Percentiles rank a stretch among this genome's conserved stretches.
phyloP scores from a whole-genome alignment of 2,797 vertebrate genomes.

The Lates japonicus region DNA sequence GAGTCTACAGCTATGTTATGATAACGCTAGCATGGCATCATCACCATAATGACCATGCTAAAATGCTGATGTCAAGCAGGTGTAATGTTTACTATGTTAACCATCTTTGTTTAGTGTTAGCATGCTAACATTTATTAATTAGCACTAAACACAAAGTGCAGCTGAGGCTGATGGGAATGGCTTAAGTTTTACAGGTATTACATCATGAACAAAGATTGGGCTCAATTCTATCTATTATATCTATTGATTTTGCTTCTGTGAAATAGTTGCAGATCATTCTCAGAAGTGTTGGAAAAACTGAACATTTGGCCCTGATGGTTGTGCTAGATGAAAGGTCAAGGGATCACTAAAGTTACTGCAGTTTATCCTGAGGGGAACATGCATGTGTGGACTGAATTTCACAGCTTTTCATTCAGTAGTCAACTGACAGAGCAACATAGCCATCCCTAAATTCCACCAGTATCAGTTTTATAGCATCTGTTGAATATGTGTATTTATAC shows the following conservation, averaged over 20 bases:
- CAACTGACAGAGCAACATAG: not conserved
- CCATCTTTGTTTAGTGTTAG: not conserved
- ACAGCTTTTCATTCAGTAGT: not conserved
- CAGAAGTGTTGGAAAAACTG: no score
- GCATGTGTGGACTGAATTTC: not conserved
- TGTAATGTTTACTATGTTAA: not conserved
- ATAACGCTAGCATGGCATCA: not conserved
- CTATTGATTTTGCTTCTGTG: no score
- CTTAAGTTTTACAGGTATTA: not conserved
- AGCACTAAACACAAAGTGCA: not conserved
- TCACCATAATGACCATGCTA: not conserved
- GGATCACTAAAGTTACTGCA: not conserved
- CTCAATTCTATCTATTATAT: no score
- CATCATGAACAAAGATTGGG: no score
- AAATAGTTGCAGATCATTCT: no score
- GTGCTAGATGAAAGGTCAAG: not conserved
- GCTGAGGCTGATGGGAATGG: not conserved
- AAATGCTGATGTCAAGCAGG: not conserved
- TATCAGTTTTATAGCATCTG: not conserved
- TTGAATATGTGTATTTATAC: not conserved
- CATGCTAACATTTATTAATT: not conserved
- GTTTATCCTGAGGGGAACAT: not conserved
- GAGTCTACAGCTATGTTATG: not conserved
- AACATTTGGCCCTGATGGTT: not conserved
- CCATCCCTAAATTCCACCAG: not conserved